Percentiles rank a stretch among this genome's conserved stretches.
These are phyloP conservation scores for Patella caerulea DNA, from an alignment of 2,888 invertebrate species.

Conservation along the genomic window DNA sequence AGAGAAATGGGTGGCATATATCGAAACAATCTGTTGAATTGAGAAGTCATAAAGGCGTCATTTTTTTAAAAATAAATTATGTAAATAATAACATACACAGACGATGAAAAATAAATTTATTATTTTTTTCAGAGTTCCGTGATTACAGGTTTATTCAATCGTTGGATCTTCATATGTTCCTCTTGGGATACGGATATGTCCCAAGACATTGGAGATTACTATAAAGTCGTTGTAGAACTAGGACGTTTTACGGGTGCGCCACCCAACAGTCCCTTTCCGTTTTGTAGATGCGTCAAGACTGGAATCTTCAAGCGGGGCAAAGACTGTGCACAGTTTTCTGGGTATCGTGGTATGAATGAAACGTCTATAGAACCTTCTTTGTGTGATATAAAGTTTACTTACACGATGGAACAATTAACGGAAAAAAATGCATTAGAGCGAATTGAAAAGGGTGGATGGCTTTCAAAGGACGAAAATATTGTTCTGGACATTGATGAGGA, in stretches of 20 bases:
- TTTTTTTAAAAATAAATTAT: too few relatives aligned
- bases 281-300: slow-evolving; percentile 2
- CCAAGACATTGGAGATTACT: slow-evolving; percentile 29
- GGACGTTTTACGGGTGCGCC: slow-evolving; percentile 18
- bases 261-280: background rate
- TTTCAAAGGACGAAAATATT: slow-evolving; percentile 30
- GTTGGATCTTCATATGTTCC: slow-evolving; percentile 53
- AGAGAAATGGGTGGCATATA: too few relatives aligned
- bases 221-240: slow-evolving; percentile 25
- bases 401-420: slow-evolving; percentile 39
- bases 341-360: background rate
- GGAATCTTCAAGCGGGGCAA: background rate
- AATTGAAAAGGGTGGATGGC: slow-evolving; percentile 28
- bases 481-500: slow-evolving; percentile 55
- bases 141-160: slow-evolving; percentile 45
- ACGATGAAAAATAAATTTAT: too few relatives aligned
- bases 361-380: slow-evolving; percentile 24
- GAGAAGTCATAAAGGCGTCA: too few relatives aligned
- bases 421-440: slow-evolving; percentile 37
- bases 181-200: slow-evolving; percentile 40
- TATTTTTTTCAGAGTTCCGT: slow-evolving; percentile 42
- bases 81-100: too few relatives aligned
- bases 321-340: background rate
- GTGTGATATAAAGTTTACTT: slow-evolving; percentile 37
- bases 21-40: too few relatives aligned